Evolutionary conservation across 1,140 invertebrate genomes (phyloP).

Genomic region (Scaptomyza hsui): DNA sequence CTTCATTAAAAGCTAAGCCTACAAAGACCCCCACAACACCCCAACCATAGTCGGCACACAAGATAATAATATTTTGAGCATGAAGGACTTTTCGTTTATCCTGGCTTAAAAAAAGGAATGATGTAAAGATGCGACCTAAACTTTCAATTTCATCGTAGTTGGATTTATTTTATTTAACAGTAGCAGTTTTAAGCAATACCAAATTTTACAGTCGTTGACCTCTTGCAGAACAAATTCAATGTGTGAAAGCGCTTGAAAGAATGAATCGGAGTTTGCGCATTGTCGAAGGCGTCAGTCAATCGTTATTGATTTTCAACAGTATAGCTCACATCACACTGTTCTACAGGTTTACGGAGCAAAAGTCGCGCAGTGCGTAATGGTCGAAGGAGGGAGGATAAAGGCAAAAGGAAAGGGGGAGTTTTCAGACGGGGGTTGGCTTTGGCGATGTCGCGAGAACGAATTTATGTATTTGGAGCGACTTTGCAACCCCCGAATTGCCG

Average conservation of each 20-base stretch:
- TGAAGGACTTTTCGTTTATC: too few species aligned
- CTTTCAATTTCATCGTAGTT: not conserved
- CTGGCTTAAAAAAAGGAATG: too few species aligned
- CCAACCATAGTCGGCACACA: too few species aligned
- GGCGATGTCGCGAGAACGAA: constrained; percentile 48
- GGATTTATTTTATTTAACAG: not conserved
- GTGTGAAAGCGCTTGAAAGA: constrained; percentile 10
- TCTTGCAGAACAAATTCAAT: constrained; percentile 26
- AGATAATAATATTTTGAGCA: too few species aligned
- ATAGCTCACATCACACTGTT: constrained; percentile 18
- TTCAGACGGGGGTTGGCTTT: constrained; percentile 59
- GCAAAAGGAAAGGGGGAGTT: constrained; percentile 14
- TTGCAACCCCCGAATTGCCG: constrained; percentile 55
- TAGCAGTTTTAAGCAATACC: not conserved
- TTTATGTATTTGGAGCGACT: constrained; percentile 69
- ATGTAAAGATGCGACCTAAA: not conserved
- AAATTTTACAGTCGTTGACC: not conserved
- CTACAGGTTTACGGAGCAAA: constrained; percentile 7
- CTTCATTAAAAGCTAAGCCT: too few species aligned
- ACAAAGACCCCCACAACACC: too few species aligned
- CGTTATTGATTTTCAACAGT: constrained; percentile 61
- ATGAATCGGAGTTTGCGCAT: constrained; percentile 65
- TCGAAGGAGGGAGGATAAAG: constrained; percentile 4
- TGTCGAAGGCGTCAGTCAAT: constrained; percentile 54
- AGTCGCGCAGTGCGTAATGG: constrained; percentile 52